These are phyloP conservation scores for Macrochelys suwanniensis DNA, from an alignment of 2,797 vertebrate species.

Conservation along the genomic window DNA sequence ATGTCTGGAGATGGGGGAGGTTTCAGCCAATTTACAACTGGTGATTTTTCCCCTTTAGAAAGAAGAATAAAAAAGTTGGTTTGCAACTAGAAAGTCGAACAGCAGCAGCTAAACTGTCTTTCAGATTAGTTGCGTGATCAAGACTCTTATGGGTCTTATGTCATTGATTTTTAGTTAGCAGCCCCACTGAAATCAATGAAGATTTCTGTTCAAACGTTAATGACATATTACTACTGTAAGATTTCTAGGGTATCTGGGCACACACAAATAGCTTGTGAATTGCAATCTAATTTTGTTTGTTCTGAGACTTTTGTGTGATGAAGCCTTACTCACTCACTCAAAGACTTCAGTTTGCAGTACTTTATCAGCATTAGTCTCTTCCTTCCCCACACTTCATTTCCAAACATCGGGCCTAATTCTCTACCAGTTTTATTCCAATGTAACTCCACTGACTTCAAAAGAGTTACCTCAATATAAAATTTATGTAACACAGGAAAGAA, in stretches of 20 bases:
- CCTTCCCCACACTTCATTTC: neutral
- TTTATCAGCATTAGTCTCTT: neutral
- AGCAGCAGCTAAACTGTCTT: neutral
- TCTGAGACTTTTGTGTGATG: neutral
- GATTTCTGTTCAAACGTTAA: neutral
- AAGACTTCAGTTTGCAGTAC: neutral
- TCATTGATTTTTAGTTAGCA: slow-evolving; percentile 29
- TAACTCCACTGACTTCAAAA: neutral
- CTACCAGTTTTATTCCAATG: neutral
- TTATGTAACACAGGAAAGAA: fast-evolving
- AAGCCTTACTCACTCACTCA: neutral
- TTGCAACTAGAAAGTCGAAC: neutral
- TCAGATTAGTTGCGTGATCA: neutral
- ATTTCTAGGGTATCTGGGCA: neutral
- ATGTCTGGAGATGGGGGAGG: neutral
- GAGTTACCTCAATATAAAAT: neutral
- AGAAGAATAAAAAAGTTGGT: neutral
- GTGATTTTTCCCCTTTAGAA: neutral
- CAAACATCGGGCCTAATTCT: neutral
- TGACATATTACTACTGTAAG: neutral
- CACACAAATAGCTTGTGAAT: neutral
- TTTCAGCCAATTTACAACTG: neutral
- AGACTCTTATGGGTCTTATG: neutral
- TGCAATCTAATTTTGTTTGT: neutral
- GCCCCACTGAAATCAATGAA: slow-evolving; percentile 53